These are phyloP conservation scores for Netelia melanura DNA, from an alignment of 2,888 invertebrate genomes.

Conservation along the genomic window DNA sequence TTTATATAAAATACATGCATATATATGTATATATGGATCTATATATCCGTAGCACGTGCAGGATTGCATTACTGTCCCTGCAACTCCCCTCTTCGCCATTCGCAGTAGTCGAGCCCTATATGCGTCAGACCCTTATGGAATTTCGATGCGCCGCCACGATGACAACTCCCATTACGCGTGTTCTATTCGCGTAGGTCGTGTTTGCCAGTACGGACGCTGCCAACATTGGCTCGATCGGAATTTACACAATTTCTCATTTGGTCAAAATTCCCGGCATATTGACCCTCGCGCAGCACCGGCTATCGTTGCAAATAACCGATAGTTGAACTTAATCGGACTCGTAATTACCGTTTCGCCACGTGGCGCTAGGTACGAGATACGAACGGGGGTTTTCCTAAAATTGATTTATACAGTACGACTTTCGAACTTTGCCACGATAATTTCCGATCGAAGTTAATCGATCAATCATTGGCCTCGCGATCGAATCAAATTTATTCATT, in stretches of 20 bases:
- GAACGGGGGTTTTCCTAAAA: too few species aligned
- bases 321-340: background rate
- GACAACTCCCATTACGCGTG: background rate
- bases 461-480: background rate
- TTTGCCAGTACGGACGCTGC: slow-evolving; percentile 22
- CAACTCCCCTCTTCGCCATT: background rate
- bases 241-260: slow-evolving; percentile 49
- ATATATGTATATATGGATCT: background rate
- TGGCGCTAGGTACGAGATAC: background rate
- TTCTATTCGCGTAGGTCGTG: background rate
- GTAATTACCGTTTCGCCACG: background rate
- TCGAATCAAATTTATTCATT: background rate
- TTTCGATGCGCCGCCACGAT: slow-evolving; percentile 43
- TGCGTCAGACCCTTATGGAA: slow-evolving; percentile 45
- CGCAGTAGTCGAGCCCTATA: background rate
- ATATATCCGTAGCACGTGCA: background rate
- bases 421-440: background rate
- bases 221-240: slow-evolving; percentile 28
- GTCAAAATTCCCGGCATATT: slow-evolving; percentile 37
- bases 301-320: slow-evolving; percentile 23
- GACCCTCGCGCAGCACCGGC: background rate
- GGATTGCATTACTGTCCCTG: background rate
- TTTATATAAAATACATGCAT: background rate
- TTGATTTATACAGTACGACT: too few species aligned
- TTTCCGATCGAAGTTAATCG: background rate